Evolutionary conservation across 1,140 invertebrate species (phyloP), one percentile per base, ranked within the genome.

Genomic region (Ips nitidus): DNA sequence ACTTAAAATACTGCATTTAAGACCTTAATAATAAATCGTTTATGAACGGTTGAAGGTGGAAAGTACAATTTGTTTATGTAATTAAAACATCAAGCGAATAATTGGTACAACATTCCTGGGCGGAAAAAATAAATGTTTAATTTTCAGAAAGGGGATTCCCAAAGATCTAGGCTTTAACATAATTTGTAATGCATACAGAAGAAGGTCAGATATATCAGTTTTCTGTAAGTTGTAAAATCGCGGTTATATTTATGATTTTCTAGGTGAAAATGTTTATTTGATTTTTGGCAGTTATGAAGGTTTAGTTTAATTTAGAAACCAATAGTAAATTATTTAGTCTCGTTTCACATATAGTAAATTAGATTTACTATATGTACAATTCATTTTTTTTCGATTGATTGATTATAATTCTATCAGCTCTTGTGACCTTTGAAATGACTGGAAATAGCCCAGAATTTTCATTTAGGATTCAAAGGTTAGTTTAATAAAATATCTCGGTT

Each of bases 31-130:
- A 50, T 50, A 6, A 50, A 50, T 6, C 45, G 45, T 50, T 50
- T 8, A 6, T 50, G 7, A 1, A 50, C 45, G 22, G 7, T 50
- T 50, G 6, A 50, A 22, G 45, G 22, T 50, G 22, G 56, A 39
- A 40, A 58, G 38, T 40, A 40, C 41, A 7, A 58, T 58, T 58
- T 58, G 56, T 58, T 58, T 58, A 41, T 58, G 7, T 41, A 58
- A 8, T 58, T 58, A 58, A 7, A 5, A 39, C 39, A 38, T 58
- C 41, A 40, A 41, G 41, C n/a, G 8, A 7, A 40, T 58, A 55
- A 36, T 55, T 55, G n/a, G 37, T 7, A 37, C 8, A n/a, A 58
- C 5, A 8, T 58, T 58, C 40, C 40, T 8, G 8, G 56, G 41
- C 40, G n/a, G 40, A 4, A 40, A 58, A 58, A 41, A 41, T 58